These are phyloP conservation scores for Nipponacmea schrenckii DNA, from an alignment of 2,888 invertebrate species.

Conservation along the genomic window DNA sequence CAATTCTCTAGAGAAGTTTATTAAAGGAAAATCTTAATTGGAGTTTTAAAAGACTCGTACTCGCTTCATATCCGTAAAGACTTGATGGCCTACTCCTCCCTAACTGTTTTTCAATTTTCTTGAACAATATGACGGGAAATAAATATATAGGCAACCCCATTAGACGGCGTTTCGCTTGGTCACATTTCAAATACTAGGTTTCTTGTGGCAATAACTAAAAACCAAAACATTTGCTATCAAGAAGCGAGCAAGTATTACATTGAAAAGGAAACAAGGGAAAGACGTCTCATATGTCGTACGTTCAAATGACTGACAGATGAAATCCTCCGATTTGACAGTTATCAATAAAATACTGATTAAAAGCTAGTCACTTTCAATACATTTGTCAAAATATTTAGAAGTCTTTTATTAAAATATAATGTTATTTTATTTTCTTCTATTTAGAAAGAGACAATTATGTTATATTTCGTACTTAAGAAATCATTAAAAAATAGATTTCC, in stretches of 20 bases:
- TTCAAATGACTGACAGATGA: conserved; percentile 1
- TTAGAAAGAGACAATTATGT: too few relatives aligned
- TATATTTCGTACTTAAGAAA: too few relatives aligned
- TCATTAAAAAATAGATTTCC: too few relatives aligned
- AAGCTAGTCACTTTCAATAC: neutral
- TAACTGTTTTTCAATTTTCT: neutral
- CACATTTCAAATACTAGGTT: neutral
- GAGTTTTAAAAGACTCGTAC: neutral
- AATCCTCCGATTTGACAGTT: neutral
- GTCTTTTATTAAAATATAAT: neutral
- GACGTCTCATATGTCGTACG: neutral
- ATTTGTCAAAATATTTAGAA: conserved; percentile 6
- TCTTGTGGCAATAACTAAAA: neutral
- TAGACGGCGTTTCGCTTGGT: neutral
- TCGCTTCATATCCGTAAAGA: neutral
- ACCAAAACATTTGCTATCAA: conserved; percentile 7
- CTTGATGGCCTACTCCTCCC: neutral
- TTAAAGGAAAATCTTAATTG: neutral
- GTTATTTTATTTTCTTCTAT: too few relatives aligned
- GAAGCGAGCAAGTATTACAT: neutral
- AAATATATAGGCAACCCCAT: conserved; percentile 4
- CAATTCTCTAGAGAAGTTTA: too few relatives aligned
- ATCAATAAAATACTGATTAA: conserved; percentile 7
- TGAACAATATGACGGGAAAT: conserved; percentile 6
- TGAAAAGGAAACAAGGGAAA: neutral